Evolutionary conservation across 2,113 vertebrate species (phyloP).

Genomic region (Candoia aspera): DNA sequence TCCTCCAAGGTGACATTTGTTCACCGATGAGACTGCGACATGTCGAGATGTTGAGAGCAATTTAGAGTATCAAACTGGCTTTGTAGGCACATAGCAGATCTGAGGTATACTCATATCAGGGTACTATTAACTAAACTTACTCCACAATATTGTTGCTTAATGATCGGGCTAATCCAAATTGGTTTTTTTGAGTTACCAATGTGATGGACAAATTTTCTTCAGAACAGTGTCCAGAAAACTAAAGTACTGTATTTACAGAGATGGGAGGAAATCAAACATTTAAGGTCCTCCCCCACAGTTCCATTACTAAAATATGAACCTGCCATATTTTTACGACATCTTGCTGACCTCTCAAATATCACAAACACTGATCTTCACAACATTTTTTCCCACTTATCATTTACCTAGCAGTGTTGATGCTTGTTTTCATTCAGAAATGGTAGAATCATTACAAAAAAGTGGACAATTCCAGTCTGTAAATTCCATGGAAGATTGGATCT

Average conservation of each 20-base stretch:
- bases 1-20: background rate
- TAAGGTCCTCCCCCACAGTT: background rate
- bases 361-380: background rate
- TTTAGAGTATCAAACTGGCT: background rate
- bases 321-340: background rate
- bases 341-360: background rate
- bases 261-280: background rate
- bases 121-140: background rate
- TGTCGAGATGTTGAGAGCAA: background rate
- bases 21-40: background rate
- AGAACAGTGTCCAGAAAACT: background rate
- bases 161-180: background rate
- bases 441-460: background rate
- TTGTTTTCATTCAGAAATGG: background rate
- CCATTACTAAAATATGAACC: background rate
- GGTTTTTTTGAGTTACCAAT: background rate
- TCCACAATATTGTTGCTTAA: background rate
- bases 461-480: background rate
- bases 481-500: background rate
- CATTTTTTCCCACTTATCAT: background rate
- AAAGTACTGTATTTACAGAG: background rate
- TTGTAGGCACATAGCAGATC: background rate
- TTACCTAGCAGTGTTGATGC: background rate
- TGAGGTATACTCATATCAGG: background rate
- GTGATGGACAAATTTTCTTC: background rate